These are phyloP conservation scores for Drosophila leontia DNA, from an alignment of 1,140 invertebrate species.

Conservation along the genomic window DNA sequence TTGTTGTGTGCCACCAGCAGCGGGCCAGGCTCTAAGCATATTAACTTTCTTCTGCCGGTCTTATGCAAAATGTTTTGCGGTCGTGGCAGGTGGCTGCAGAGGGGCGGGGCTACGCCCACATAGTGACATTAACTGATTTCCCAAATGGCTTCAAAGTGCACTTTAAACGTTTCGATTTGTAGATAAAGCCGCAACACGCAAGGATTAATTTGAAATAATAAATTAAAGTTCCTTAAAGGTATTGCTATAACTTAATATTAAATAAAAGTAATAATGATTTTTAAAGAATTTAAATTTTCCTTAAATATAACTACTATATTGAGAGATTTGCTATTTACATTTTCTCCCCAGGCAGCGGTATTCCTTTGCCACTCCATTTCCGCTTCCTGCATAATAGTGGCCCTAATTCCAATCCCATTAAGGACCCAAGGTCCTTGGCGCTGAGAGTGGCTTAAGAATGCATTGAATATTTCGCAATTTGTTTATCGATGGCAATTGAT, in stretches of 20 bases:
- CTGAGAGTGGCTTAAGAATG: slow-evolving; percentile 29
- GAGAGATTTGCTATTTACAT: background rate
- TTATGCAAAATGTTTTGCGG: slow-evolving; percentile 36
- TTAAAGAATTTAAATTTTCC: background rate
- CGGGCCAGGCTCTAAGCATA: slow-evolving; percentile 70
- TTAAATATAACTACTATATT: background rate
- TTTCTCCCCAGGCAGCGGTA: background rate
- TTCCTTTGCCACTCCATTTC: background rate
- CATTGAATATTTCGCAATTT: slow-evolving; percentile 56
- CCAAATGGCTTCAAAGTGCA: slow-evolving; percentile 16
- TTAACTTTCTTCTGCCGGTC: slow-evolving; percentile 51
- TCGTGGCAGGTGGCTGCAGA: background rate
- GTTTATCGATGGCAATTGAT: slow-evolving; percentile 54
- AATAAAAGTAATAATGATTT: background rate
- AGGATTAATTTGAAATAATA: background rate
- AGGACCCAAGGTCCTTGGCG: slow-evolving; percentile 7
- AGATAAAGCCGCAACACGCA: slow-evolving; percentile 2
- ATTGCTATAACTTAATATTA: no score
- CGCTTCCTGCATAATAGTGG: slow-evolving; percentile 1
- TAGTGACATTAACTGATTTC: slow-evolving; percentile 47
- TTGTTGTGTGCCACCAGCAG: slow-evolving; percentile 63
- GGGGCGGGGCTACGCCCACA: slow-evolving; percentile 4
- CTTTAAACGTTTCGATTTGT: slow-evolving; percentile 6
- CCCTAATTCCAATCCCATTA: slow-evolving; percentile 26
- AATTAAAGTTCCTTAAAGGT: background rate